Evolutionary conservation across 2,888 invertebrate genomes (phyloP).

Genomic region (Hypsopygia costalis): DNA sequence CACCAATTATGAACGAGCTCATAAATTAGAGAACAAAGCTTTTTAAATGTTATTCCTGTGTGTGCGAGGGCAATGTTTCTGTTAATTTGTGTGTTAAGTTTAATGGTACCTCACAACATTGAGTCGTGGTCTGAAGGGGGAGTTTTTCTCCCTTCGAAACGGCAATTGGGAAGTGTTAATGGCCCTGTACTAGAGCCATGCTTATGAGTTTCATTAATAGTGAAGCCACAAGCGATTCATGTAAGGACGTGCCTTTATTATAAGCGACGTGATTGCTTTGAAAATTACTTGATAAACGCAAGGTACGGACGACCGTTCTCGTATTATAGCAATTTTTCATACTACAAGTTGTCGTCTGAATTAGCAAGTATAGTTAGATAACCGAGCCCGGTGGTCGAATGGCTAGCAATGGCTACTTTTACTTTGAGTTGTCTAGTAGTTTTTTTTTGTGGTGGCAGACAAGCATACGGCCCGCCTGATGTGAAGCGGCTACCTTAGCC

Average conservation of each 20-base stretch:
- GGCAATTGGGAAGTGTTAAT: constrained; percentile 70
- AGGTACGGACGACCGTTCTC: constrained; percentile 12
- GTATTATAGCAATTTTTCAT: constrained; percentile 15
- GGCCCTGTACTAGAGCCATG: constrained; percentile 63
- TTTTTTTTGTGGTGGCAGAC: no score
- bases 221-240: constrained; percentile 68
- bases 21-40: no score
- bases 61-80: constrained; percentile 38
- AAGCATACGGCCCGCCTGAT: no score
- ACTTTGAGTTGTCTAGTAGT: no score
- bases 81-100: constrained; percentile 62
- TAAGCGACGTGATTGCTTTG: constrained; percentile 67
- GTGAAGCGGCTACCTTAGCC: no score
- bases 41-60: no score
- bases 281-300: constrained; percentile 52
- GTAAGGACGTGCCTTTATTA: constrained; percentile 72
- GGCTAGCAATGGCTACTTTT: no score
- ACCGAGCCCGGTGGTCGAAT: no score
- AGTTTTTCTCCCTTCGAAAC: constrained; percentile 54
- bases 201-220: constrained; percentile 74
- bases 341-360: neutral
- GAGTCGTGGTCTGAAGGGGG: constrained; percentile 39
- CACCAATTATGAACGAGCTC: no score
- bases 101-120: constrained; percentile 53
- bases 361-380: neutral